Base-by-base conservation (phyloP, 2,113 vertebrate genomes). In the Motacilla tschutschensis region DNA sequence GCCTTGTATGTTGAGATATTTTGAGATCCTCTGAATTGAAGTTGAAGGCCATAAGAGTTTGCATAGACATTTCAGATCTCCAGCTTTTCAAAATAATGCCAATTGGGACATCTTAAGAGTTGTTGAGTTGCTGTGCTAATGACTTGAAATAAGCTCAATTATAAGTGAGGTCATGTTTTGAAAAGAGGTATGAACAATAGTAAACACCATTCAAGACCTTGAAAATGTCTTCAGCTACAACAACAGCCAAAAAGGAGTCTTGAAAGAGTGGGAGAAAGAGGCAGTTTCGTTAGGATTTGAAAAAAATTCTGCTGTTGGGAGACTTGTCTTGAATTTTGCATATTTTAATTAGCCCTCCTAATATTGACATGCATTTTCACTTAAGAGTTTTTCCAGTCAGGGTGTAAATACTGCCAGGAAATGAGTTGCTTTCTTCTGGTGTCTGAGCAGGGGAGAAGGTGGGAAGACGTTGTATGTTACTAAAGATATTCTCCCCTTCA, bases 131-230 rank as follows among this genome's bases (percentile, higher is more conserved):
- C 90, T 87, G 62, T 91, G 50, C 89, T 93, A 94, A 93, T 91
- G 81, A 92, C 88, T 93, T 80, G 85, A 95, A 93, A 92, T 94
- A 88, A 90, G 81, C 94, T 95, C 84, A 87, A 82, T 88, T 93
- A 38, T 82, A 90, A 90, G 76, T 92, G 88, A 95, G 88, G 84
- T 92, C 79, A 72, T 92, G 84, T 91, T 88, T 93, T 93, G 84
- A 88, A 93, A 91, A 91, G 89, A 66, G 60, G 81, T 83, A 91
- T 73, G 75, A 91, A 94, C 84, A 93, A 85, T 93, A 71, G 75
- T 79, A 88, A 92, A 93, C 69, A 86, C 76, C 48, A 87, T 92
- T 93, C 81, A 90, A 71, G 90, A 53, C 84, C 88, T 91, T 92
- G 88, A 92, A 92, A 94, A 90, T 54, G 24, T 90, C 69, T 83